A percentile compares a stretch with the other conserved stretches of the same genome.
Conservation (phyloP, 2,888 invertebrate genomes). For the Meteorus cinctellus region DNA sequence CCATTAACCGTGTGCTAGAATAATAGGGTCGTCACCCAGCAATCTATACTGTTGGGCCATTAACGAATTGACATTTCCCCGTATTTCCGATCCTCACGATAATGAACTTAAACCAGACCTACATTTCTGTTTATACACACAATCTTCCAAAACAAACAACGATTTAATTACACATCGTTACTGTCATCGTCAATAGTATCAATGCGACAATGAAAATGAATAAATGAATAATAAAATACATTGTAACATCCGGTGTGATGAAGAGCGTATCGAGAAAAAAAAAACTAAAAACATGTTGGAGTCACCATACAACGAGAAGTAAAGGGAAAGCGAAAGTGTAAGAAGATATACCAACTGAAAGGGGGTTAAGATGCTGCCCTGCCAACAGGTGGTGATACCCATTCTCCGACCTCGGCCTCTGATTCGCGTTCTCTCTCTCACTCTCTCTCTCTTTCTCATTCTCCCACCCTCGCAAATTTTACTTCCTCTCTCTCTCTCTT, state of each 20-base stretch:
- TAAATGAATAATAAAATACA: constrained; percentile 35
- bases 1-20: constrained; percentile 55
- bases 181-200: constrained; percentile 20
- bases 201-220: constrained; percentile 33
- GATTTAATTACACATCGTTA: background rate
- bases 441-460: constrained; percentile 47
- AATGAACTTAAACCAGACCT: background rate
- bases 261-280: constrained; percentile 47
- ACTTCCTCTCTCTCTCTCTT: constrained; percentile 48
- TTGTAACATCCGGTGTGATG: constrained; percentile 26
- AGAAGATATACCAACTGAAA: constrained; percentile 54
- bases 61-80: constrained; percentile 9
- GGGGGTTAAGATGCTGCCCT: constrained; percentile 71
- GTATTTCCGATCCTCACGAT: constrained; percentile 2
- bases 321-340: constrained; percentile 47
- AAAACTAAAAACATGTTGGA: constrained; percentile 44
- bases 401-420: constrained; percentile 56
- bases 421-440: constrained; percentile 35
- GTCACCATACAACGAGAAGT: constrained; percentile 13
- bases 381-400: constrained; percentile 73
- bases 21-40: constrained; percentile 59
- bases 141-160: background rate
- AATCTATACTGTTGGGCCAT: constrained; percentile 24
- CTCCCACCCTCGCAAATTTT: constrained; percentile 11
- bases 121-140: background rate